phyloP scores from a whole-genome alignment of 2,797 vertebrate genomes.

The Cheracebus regulus region DNA sequence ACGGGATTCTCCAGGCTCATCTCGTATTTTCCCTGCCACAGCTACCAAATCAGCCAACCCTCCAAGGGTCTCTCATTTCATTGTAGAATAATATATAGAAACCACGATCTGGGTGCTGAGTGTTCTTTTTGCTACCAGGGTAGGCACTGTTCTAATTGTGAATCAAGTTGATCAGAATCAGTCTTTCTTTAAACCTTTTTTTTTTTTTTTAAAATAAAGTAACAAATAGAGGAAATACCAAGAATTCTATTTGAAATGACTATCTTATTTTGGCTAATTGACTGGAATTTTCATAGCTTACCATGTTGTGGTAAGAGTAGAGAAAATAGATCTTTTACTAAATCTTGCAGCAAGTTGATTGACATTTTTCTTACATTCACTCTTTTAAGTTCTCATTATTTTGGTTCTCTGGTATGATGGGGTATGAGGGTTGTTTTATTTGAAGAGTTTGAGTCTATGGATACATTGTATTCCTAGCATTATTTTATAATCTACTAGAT shows the following conservation, averaged over 20 bases:
- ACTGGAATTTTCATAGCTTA: not conserved
- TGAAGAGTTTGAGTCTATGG: not conserved
- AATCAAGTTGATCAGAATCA: not conserved
- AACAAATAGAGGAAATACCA: not conserved
- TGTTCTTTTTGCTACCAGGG: not conserved
- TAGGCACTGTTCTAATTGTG: not conserved
- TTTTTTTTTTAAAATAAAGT: not conserved
- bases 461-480: not conserved
- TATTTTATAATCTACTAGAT: not conserved
- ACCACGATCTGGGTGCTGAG: not conserved
- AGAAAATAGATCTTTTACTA: not conserved
- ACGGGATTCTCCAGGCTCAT: not conserved
- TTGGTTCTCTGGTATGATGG: not conserved
- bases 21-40: not conserved
- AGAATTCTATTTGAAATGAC: not conserved
- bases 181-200: not conserved
- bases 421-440: not conserved
- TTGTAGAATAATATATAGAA: not conserved
- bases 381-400: not conserved
- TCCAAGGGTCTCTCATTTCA: not conserved
- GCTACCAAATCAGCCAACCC: not conserved
- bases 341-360: not conserved
- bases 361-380: not conserved
- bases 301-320: not conserved
- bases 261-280: not conserved